phyloP scores from a whole-genome alignment of 2,888 invertebrate species.

The Clostera curtula region DNA sequence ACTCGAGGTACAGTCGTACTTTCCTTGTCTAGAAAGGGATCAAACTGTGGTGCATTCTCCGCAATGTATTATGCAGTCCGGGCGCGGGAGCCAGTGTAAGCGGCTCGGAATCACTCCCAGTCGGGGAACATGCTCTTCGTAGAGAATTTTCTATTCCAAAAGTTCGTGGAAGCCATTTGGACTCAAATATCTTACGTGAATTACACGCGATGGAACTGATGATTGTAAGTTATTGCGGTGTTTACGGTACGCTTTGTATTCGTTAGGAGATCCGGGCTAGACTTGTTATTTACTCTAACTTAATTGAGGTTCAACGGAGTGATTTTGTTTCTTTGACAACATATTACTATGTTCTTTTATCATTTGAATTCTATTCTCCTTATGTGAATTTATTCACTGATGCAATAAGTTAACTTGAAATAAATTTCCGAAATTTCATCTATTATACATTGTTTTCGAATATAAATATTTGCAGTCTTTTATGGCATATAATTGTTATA shows the following conservation, averaged over 20 bases:
- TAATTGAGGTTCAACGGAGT: background rate
- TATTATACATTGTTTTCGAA: too few species aligned
- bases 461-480: too few species aligned
- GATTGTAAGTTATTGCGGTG: slow-evolving; percentile 39
- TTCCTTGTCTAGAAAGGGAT: slow-evolving; percentile 72
- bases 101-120: slow-evolving; percentile 60
- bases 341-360: too few species aligned
- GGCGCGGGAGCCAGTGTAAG: slow-evolving; percentile 54
- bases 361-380: too few species aligned
- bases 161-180: slow-evolving; percentile 46
- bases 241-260: slow-evolving; percentile 25
- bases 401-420: too few species aligned
- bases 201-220: slow-evolving; percentile 45
- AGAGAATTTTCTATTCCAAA: slow-evolving; percentile 55
- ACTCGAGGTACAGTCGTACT: slow-evolving; percentile 55
- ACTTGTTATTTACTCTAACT: slow-evolving; percentile 5
- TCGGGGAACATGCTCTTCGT: slow-evolving; percentile 49
- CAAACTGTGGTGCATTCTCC: slow-evolving; percentile 71
- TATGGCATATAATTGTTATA: too few species aligned
- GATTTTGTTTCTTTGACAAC: too few species aligned
- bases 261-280: slow-evolving; percentile 11
- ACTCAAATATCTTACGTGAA: slow-evolving; percentile 48
- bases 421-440: too few species aligned
- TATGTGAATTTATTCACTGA: too few species aligned
- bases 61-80: slow-evolving; percentile 72